Evolutionary conservation across 1,140 invertebrate species (phyloP).

Genomic region (Sitophilus oryzae): DNA sequence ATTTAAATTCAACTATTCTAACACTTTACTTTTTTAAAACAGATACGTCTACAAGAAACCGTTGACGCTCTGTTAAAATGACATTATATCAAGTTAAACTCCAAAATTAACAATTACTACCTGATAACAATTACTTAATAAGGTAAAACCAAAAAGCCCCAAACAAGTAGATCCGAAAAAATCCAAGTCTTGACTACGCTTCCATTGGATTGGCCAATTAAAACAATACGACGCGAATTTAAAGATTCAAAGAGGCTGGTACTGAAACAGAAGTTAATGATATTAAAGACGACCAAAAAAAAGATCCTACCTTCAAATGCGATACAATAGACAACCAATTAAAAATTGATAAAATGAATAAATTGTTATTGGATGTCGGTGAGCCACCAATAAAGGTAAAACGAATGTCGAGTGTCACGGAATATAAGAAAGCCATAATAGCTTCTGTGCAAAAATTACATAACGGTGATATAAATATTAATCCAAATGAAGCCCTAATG

Average conservation of each 20-base stretch:
- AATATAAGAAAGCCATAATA: slow-evolving; percentile 2
- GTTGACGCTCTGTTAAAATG: no score
- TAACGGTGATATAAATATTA: slow-evolving; percentile 2
- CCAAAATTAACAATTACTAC: no score
- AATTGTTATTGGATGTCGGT: slow-evolving; percentile 4
- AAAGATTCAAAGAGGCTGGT: slow-evolving; percentile 1
- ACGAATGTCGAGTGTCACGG: slow-evolving; percentile 4
- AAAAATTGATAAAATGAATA: slow-evolving; percentile 5
- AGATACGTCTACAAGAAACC: no score
- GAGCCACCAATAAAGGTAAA: slow-evolving; percentile 6
- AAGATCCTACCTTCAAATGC: slow-evolving; percentile 7
- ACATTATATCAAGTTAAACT: no score
- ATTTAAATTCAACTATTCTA: no score
- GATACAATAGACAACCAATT: not conserved
- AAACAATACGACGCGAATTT: slow-evolving; percentile 6
- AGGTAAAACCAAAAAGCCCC: no score
- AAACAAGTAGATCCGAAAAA: slow-evolving; percentile 7
- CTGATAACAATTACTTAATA: no score
- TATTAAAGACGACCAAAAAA: slow-evolving; percentile 8
- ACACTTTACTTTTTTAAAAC: no score
- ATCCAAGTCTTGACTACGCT: slow-evolving; percentile 7
- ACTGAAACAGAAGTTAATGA: slow-evolving; percentile 5
- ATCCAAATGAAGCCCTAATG: not conserved
- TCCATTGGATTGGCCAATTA: slow-evolving; percentile 4
- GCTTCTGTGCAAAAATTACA: slow-evolving; percentile 3